Conservation (phyloP, 2,888 invertebrate species). For the Dendrolimus houi region DNA sequence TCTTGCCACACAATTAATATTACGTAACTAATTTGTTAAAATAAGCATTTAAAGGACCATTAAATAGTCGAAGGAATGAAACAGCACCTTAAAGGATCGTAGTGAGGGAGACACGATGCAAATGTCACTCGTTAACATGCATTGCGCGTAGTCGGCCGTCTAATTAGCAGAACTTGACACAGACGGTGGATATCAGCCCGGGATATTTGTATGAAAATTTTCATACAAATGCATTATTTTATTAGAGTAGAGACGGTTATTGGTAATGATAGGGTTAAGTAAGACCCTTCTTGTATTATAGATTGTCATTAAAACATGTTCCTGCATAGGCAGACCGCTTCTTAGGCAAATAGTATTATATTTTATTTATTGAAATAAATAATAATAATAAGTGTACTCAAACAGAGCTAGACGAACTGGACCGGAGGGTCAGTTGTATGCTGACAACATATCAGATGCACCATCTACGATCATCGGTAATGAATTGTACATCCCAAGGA, state of each 20-base stretch:
- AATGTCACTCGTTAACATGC: constrained; percentile 73
- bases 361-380: too few relatives aligned
- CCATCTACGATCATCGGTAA: too few relatives aligned
- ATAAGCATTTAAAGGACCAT: too few relatives aligned
- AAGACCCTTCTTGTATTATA: not conserved
- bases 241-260: not conserved
- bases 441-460: too few relatives aligned
- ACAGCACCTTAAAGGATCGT: constrained; percentile 15
- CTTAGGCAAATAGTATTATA: too few relatives aligned
- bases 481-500: too few relatives aligned
- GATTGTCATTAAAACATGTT: not conserved
- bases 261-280: constrained; percentile 1
- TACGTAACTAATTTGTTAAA: too few relatives aligned
- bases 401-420: too few relatives aligned
- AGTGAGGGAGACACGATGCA: constrained; percentile 46
- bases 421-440: too few relatives aligned
- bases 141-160: constrained; percentile 65
- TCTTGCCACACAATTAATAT: too few relatives aligned
- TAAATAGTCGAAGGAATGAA: constrained; percentile 7
- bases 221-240: constrained; percentile 21
- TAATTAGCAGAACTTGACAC: constrained; percentile 62
- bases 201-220: constrained; percentile 37
- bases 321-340: too few relatives aligned
- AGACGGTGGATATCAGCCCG: constrained; percentile 46
- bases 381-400: too few relatives aligned